Percentiles rank a stretch among this genome's conserved stretches.
phyloP scores from a whole-genome alignment of 2,113 vertebrate genomes.

The Anas platyrhynchos region DNA sequence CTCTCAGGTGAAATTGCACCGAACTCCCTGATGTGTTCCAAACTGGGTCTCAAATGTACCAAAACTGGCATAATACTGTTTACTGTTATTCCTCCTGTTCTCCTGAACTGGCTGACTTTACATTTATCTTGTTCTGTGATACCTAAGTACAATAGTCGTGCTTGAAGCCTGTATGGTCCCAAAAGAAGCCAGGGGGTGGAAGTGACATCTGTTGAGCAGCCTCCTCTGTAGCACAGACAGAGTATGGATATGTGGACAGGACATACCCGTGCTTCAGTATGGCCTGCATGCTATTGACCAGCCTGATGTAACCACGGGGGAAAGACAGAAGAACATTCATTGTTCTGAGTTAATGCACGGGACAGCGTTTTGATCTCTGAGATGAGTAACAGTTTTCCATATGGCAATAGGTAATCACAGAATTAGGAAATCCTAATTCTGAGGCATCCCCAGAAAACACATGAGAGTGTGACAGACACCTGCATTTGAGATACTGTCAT shows the following conservation, averaged over 20 bases:
- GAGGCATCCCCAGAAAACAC: background rate
- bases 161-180: background rate
- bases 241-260: background rate
- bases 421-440: background rate
- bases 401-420: background rate
- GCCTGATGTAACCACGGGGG: background rate
- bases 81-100: background rate
- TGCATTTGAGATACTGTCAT: background rate
- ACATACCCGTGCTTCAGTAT: background rate
- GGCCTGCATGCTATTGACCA: background rate
- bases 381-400: background rate
- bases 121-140: background rate
- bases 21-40: background rate
- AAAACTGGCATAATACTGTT: background rate
- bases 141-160: background rate
- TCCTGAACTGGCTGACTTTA: background rate
- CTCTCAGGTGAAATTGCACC: background rate
- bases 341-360: background rate
- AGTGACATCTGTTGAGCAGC: background rate
- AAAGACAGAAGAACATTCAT: background rate
- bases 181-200: background rate
- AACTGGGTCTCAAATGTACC: background rate
- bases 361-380: background rate
- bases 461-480: background rate
- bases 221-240: background rate